These are phyloP conservation scores for Lophius americanus DNA, from an alignment of 2,797 vertebrate genomes.

Conservation along the genomic window DNA sequence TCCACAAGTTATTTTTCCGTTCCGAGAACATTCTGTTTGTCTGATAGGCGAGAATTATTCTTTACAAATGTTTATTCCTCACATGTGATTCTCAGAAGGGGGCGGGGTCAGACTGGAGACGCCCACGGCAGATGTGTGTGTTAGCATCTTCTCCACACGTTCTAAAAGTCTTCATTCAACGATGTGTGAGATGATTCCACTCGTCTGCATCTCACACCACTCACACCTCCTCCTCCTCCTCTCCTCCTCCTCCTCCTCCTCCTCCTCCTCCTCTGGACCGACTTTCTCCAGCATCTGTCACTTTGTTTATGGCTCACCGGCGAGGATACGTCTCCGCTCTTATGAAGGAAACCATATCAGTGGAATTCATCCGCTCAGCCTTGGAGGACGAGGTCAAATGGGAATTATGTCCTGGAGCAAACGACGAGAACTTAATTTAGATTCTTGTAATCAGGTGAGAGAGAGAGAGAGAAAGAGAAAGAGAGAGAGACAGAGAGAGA, in stretches of 20 bases:
- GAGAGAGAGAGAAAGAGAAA: slow-evolving; percentile 23
- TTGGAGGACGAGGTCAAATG: slow-evolving; percentile 45
- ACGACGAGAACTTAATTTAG: slow-evolving; percentile 42
- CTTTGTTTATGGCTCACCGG: slow-evolving; percentile 12
- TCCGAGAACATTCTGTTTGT: slow-evolving; percentile 59
- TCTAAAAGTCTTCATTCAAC: slow-evolving; percentile 14
- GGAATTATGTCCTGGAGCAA: slow-evolving; percentile 47
- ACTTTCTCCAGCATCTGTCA: slow-evolving; percentile 29
- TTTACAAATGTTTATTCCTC: slow-evolving; percentile 45
- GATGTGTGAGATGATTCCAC: slow-evolving; percentile 9
- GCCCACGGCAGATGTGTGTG: background rate
- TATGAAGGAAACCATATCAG: slow-evolving; percentile 20
- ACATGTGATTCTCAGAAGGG: slow-evolving; percentile 37
- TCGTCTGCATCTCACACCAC: background rate
- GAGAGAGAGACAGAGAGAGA: too few species aligned
- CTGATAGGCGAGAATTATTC: slow-evolving; percentile 51
- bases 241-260: too few species aligned
- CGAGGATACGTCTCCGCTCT: slow-evolving; percentile 19
- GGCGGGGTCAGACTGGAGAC: slow-evolving; percentile 29
- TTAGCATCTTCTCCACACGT: background rate
- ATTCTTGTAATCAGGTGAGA: slow-evolving; percentile 37
- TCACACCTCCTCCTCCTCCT: background rate
- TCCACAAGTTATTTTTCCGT: too few species aligned
- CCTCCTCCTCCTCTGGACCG: background rate
- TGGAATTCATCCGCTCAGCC: slow-evolving; percentile 19